Evolutionary conservation across 1,140 invertebrate genomes (phyloP), one percentile per base, ranked within the genome.

Genomic region (Paralvinella palmiformis): DNA sequence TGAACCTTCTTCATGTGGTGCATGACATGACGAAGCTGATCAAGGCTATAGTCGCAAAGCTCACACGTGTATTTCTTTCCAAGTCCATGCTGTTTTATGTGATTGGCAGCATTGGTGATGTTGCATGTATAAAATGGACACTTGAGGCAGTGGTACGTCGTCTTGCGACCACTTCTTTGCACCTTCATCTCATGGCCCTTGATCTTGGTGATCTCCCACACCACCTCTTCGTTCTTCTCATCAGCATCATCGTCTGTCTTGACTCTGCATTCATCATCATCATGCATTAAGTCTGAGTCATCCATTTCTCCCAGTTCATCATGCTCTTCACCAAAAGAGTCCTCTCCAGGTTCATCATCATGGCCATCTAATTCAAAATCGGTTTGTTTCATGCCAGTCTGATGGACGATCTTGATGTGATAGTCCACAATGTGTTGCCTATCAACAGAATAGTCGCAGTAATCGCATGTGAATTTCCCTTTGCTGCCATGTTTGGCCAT

Each of bases 381-480:
- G 48, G 48, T 44, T 13, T 10, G n/a, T 20, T 24, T 52, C 48
- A 6, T 24, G 48, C 27, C 48, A 20, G 48, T 24, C 27, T 52
- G 48, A 52, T 72, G 71, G 22, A 69, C 65, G 33, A 24, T 41
- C 60, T 73, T 73, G 71, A 75, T 73, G 63, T 76, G 77, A 44
- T 75, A 72, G 57, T 74, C 73, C 0, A 76, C 64, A 2, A 77
- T 59, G 56, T 77, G 73, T 48, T 75, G 70, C 4, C 71, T 59
- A 52, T 76, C 71, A 33, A 75, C 73, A 59, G 75, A 77, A 70
- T 77, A 76, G 59, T 77, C 75, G 70, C 75, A 79, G 53, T 72
- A 73, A 20, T 68, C 63, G 58, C 74, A 77, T 0, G 70, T 72
- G 55, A 75, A 72, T 22, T 72, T 68, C 48, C 70, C 71, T 32